Evolutionary conservation across 2,797 vertebrate genomes (phyloP).

Genomic region (Gymnoscopelus braueri): DNA sequence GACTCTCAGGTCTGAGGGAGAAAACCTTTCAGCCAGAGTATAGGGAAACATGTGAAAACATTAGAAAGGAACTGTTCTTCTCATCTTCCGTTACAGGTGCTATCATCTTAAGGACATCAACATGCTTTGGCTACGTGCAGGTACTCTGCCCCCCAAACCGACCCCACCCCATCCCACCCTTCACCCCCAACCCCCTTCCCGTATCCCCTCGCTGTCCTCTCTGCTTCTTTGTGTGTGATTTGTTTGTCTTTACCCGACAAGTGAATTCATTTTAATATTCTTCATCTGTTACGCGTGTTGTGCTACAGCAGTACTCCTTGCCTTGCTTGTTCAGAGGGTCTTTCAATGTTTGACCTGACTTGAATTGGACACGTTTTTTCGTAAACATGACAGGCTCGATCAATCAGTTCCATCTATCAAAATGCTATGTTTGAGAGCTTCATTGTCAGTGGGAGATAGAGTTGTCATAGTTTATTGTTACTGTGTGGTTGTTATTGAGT

Average conservation of each 20-base stretch:
- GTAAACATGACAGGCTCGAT: slow-evolving; percentile 14
- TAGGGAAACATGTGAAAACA: slow-evolving; percentile 73
- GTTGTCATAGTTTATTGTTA: slow-evolving; percentile 4
- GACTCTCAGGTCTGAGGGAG: slow-evolving; percentile 53
- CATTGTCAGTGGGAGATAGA: slow-evolving; percentile 8
- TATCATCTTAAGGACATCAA: slow-evolving; percentile 75
- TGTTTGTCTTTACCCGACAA: slow-evolving; percentile 35
- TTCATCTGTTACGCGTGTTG: slow-evolving; percentile 26
- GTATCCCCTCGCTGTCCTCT: slow-evolving; percentile 16
- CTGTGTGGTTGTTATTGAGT: not conserved
- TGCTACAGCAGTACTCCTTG: not conserved
- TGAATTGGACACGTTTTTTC: slow-evolving; percentile 11
- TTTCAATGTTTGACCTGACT: slow-evolving; percentile 4
- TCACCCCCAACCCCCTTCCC: too few relatives aligned
- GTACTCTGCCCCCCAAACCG: slow-evolving; percentile 65
- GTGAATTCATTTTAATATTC: slow-evolving; percentile 28
- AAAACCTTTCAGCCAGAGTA: slow-evolving; percentile 51
- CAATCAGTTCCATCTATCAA: not conserved
- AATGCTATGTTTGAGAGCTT: not conserved
- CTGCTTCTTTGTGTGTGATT: slow-evolving; percentile 52
- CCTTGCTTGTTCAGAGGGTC: slow-evolving; percentile 5
- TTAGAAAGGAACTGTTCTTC: slow-evolving; percentile 69
- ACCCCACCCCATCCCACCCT: too few relatives aligned
- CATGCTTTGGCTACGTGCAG: slow-evolving; percentile 88
- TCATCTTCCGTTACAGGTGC: slow-evolving; percentile 76